A percentile compares a stretch with the other conserved stretches of the same genome.
Evolutionary conservation across 1,140 invertebrate genomes (phyloP).

Genomic region (Platyscapa corneri): DNA sequence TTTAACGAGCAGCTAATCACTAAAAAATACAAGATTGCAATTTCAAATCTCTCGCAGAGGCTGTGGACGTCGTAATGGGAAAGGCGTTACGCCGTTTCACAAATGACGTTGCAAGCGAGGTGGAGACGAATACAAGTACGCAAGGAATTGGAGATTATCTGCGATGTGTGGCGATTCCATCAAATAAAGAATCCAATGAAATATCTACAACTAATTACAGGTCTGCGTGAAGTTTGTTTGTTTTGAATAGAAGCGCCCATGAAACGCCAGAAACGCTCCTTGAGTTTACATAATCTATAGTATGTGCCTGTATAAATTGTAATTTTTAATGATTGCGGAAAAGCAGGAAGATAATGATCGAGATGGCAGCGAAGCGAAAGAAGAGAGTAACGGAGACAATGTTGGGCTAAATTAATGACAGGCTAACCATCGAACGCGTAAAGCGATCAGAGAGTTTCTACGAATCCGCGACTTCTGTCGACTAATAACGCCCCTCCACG

Average conservation of each 20-base stretch:
- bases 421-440: not conserved
- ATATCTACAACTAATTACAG: not conserved
- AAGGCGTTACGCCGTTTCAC: not conserved
- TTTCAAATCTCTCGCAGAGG: not conserved
- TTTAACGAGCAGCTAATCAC: not conserved
- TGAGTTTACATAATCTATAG: no score
- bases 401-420: not conserved
- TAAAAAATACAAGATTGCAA: not conserved
- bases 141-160: not conserved
- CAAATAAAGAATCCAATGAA: not conserved
- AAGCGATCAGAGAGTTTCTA: not conserved
- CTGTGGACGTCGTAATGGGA: not conserved
- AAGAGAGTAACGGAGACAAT: not conserved
- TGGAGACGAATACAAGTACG: not conserved
- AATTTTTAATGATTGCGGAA: not conserved
- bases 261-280: not conserved
- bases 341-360: not conserved
- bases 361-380: no score
- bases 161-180: not conserved
- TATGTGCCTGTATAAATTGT: not conserved
- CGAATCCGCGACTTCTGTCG: not conserved
- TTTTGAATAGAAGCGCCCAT: not conserved
- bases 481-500: not conserved
- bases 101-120: not conserved
- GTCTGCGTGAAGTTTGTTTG: no score